These are phyloP conservation scores for Lasius fuliginosus DNA, from an alignment of 2,888 invertebrate genomes.

Conservation along the genomic window DNA sequence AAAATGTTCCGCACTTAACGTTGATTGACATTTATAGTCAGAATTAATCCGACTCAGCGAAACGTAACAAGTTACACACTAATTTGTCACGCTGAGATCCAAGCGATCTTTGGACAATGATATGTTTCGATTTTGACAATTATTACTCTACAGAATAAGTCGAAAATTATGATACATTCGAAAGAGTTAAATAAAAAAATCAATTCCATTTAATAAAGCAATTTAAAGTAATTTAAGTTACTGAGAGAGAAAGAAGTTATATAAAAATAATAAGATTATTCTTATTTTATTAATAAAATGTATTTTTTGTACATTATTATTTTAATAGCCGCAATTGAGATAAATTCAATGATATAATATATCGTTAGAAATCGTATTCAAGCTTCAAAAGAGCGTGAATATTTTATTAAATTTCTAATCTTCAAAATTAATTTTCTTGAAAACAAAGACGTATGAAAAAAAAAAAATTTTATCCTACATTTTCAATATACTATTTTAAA, in stretches of 20 bases:
- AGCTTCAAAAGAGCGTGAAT: neutral
- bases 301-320: no score
- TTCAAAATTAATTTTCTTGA: neutral
- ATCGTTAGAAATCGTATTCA: no score
- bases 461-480: neutral
- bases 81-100: neutral
- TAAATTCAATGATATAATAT: no score
- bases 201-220: no score
- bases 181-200: no score
- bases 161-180: no score
- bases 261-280: no score
- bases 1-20: conserved; percentile 26
- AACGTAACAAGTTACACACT: neutral
- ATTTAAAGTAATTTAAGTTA: no score
- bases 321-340: no score
- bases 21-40: neutral
- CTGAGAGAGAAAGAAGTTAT: no score
- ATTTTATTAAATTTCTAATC: neutral
- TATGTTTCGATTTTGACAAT: neutral
- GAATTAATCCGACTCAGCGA: conserved; percentile 3
- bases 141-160: neutral
- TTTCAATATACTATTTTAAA: neutral
- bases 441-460: neutral
- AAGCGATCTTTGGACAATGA: neutral
- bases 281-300: no score